Evolutionary conservation across 2,113 vertebrate species (phyloP), one percentile per base, ranked within the genome.

Genomic region (Tympanuchus pallidicinctus): DNA sequence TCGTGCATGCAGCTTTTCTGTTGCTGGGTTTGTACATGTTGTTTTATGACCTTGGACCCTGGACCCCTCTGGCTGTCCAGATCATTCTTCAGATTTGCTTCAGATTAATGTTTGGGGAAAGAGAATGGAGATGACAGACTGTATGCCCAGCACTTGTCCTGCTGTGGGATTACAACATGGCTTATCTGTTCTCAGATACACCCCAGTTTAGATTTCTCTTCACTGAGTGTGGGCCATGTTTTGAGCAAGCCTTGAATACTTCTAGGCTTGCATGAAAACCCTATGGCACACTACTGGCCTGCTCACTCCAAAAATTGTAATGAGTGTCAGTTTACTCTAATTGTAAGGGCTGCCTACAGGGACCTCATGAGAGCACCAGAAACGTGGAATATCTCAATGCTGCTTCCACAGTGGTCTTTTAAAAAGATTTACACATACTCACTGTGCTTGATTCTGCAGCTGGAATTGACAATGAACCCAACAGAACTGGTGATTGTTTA

Each of bases 351-450:
- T 90, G 30, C 52, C 32, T 64, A 36, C 32, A 25, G 43, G 34
- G 32, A 8, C 63, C 14, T 74, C 2, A 1, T 19, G 28, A 84
- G 45, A 75, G 47, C 24, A 25, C 56, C 24, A 67, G 73, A 81
- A 52, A 78, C 38, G 7, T 34, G 30, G 42, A 52, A n/a, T 81
- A 56, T 64, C 34, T 67, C 57, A 64, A 1, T 64, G 19, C 42
- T 82, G 12, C 9, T 66, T 86, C 56, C 47, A 84, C 84, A 56
- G 30, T 45, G 27, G 13, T 91, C 63, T 91, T 94, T 54, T 73
- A 48, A 78, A 61, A 17, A 4, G 50, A 17, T 91, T 92, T 48
- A 48, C 5, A 15, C 9, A 5, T 73, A 36, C 9, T 56, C 21
- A 28, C 15, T 61, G 50, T 47, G 14, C 80, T 38, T 36, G 13